Conservation (phyloP, 2,797 vertebrate species). For the Sebastes matsubarae region DNA sequence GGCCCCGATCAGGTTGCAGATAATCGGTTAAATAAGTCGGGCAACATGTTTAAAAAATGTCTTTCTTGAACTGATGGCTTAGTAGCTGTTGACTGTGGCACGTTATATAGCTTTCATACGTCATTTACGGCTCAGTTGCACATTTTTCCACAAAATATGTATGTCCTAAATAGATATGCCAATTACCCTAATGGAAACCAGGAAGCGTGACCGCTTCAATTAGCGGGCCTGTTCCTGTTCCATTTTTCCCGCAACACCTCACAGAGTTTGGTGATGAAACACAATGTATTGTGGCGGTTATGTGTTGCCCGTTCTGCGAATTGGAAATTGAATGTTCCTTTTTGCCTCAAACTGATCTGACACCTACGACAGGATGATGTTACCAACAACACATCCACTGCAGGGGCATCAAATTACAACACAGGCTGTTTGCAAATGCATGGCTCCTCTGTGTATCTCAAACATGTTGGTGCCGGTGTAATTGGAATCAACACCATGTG, state of each 20-base stretch:
- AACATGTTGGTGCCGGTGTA: constrained; percentile 50
- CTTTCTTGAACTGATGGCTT: constrained; percentile 19
- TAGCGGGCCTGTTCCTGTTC: constrained; percentile 67
- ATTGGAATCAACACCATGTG: constrained; percentile 61
- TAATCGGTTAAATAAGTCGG: constrained; percentile 25
- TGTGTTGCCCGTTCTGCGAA: constrained; percentile 31
- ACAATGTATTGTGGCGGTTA: constrained; percentile 37
- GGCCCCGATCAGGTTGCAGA: neutral
- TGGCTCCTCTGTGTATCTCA: constrained; percentile 35
- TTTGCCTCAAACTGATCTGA: constrained; percentile 56
- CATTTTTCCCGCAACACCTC: constrained; percentile 72
- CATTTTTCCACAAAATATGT: constrained; percentile 70
- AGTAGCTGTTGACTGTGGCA: constrained; percentile 24
- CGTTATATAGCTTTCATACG: constrained; percentile 61
- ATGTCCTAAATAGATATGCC: constrained; percentile 79
- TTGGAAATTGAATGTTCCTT: constrained; percentile 58
- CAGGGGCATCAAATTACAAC: constrained; percentile 54
- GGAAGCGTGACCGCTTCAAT: constrained; percentile 75
- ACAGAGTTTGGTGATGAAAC: constrained; percentile 67
- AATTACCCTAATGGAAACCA: constrained; percentile 79
- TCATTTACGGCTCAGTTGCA: constrained; percentile 75
- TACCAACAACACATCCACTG: constrained; percentile 41
- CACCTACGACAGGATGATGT: constrained; percentile 40
- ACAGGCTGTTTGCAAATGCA: constrained; percentile 51
- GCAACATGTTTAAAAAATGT: neutral